Percentiles rank a stretch among this genome's conserved stretches.
phyloP scores from a whole-genome alignment of 2,113 vertebrate species.

The Ptilonorhynchus violaceus region DNA sequence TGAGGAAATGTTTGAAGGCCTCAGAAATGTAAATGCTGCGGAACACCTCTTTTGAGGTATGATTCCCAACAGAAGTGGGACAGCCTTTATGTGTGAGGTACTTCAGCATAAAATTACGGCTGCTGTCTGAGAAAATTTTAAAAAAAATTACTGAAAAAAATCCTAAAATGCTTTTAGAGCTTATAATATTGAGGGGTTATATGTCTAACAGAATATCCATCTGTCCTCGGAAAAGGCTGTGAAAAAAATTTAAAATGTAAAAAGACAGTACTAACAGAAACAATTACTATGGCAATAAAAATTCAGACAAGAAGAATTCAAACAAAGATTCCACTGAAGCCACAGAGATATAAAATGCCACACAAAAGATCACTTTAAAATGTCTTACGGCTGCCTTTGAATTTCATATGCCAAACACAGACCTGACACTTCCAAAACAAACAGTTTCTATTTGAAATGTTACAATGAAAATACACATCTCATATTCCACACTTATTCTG shows the following conservation, averaged over 20 bases:
- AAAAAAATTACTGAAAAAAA: not conserved
- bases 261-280: not conserved
- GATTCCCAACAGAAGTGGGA: not conserved
- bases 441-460: not conserved
- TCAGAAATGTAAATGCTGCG: conserved; percentile 10
- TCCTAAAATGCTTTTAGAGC: not conserved
- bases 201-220: not conserved
- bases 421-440: not conserved
- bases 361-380: not conserved
- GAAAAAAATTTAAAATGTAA: not conserved
- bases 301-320: not conserved
- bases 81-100: not conserved
- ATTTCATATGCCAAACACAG: not conserved
- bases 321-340: not conserved
- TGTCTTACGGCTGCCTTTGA: not conserved
- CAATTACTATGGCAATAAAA: not conserved
- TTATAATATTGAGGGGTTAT: not conserved
- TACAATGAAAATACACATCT: not conserved
- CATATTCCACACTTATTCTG: not conserved
- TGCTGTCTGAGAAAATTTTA: not conserved
- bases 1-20: not conserved
- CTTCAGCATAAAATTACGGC: not conserved
- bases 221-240: not conserved
- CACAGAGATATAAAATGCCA: not conserved
- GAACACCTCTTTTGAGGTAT: not conserved